Conservation (phyloP, 1,140 invertebrate species). For the Chlorops oryzae region DNA sequence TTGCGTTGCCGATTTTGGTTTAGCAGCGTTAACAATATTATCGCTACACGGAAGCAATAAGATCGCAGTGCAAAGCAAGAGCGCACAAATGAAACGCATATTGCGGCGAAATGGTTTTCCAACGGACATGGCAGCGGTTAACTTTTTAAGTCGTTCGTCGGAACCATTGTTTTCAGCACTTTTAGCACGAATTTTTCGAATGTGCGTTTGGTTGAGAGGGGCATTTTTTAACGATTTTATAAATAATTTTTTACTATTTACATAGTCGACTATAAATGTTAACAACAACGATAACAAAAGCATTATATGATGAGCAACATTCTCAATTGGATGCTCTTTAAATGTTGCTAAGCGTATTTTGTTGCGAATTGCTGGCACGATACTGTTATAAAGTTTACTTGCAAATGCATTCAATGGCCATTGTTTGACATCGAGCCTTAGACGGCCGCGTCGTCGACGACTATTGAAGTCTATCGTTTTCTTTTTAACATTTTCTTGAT, state of each 20-base stretch:
- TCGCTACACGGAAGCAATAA: conserved; percentile 26
- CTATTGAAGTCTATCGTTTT: conserved; percentile 45
- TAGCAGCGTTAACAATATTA: conserved; percentile 23
- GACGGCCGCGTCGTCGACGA: conserved; percentile 40
- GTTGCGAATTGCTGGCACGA: conserved; percentile 23
- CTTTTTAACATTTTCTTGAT: conserved; percentile 13
- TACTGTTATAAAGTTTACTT: too few species aligned
- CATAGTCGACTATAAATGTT: conserved; percentile 34
- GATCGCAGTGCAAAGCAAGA: conserved; percentile 13
- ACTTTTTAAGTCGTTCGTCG: too few species aligned
- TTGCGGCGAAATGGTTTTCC: too few species aligned
- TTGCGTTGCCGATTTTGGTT: conserved; percentile 40
- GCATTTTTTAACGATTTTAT: too few species aligned
- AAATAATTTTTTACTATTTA: conserved; percentile 46
- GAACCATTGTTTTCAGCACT: too few species aligned
- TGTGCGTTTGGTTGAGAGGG: too few species aligned
- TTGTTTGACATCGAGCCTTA: too few species aligned
- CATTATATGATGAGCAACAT: conserved; percentile 34
- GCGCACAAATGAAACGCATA: conserved; percentile 22
- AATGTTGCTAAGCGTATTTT: conserved; percentile 20
- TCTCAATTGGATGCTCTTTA: too few species aligned
- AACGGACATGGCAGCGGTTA: conserved; percentile 19
- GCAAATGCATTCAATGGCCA: too few species aligned
- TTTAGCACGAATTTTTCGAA: too few species aligned
- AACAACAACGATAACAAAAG: conserved; percentile 35